Conservation (phyloP, 2,888 invertebrate genomes). For the Agelastica alni region DNA sequence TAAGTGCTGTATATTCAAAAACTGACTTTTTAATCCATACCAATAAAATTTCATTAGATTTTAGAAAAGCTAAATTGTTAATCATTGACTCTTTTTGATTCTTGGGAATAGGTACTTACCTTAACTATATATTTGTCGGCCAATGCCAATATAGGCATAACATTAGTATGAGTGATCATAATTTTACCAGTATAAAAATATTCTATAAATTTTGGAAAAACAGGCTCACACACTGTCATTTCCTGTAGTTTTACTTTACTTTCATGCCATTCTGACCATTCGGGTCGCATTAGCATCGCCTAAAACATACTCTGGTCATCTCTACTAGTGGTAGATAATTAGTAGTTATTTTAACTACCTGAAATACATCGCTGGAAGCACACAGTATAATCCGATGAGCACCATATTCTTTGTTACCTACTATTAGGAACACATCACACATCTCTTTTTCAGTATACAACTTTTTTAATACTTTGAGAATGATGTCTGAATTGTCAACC, state of each 20-base stretch:
- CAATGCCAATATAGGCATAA: constrained; percentile 84
- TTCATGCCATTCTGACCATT: constrained; percentile 90
- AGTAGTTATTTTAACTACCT: constrained; percentile 62
- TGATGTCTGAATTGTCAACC: constrained; percentile 85
- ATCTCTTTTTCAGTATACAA: constrained; percentile 84
- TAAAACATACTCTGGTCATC: constrained; percentile 44
- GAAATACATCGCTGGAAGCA: constrained; percentile 94
- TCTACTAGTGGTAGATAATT: background rate
- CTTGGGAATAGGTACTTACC: too few species aligned
- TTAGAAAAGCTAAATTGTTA: too few species aligned
- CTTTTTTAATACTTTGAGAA: constrained; percentile 79
- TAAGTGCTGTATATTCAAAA: too few species aligned
- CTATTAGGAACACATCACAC: constrained; percentile 86
- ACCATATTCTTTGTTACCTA: constrained; percentile 80
- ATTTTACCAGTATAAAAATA: constrained; percentile 89
- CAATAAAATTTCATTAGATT: too few species aligned
- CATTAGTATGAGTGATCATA: constrained; percentile 79
- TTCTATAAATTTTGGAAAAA: constrained; percentile 87
- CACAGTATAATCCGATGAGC: constrained; percentile 91
- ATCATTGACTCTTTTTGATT: too few species aligned
- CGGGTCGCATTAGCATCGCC: constrained; percentile 94
- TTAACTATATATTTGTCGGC: constrained; percentile 96
- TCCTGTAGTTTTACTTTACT: constrained; percentile 84
- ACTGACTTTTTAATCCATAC: too few species aligned
- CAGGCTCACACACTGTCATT: constrained; percentile 79